A percentile compares a stretch with the other conserved stretches of the same genome.
Conservation (phyloP, 2,113 vertebrate genomes). For the Gobiocypris rarus region DNA sequence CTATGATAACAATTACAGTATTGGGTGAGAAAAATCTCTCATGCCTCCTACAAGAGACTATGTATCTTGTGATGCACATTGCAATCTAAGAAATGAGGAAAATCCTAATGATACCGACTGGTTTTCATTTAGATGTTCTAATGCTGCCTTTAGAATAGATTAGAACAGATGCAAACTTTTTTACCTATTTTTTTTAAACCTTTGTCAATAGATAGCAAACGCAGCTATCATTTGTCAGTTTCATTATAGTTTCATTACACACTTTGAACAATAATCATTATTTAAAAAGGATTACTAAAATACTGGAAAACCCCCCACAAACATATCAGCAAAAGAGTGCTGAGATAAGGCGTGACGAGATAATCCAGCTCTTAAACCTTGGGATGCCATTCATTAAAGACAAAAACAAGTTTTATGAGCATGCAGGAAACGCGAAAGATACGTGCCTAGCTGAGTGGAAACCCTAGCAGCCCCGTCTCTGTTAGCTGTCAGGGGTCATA, state of each 20-base stretch:
- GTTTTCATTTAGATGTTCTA: background rate
- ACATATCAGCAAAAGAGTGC: background rate
- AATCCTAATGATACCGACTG: background rate
- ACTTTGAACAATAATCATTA: background rate
- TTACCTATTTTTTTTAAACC: background rate
- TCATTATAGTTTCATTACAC: background rate
- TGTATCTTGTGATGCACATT: no score
- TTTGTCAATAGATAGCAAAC: background rate
- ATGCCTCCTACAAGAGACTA: no score
- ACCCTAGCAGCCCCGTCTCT: conserved; percentile 12
- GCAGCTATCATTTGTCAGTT: background rate
- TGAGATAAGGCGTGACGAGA: background rate
- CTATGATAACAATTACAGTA: no score
- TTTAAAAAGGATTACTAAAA: background rate
- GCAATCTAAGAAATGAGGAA: background rate
- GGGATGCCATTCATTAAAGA: conserved; percentile 24
- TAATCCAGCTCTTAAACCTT: conserved; percentile 9
- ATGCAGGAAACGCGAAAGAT: background rate
- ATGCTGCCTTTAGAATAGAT: no score
- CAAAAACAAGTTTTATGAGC: conserved; percentile 28
- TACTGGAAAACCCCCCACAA: background rate
- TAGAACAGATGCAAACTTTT: background rate
- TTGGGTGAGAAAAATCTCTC: no score
- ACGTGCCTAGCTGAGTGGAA: conserved; percentile 12
- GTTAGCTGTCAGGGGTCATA: conserved; percentile 63